A percentile compares a stretch with the other conserved stretches of the same genome.
Evolutionary conservation across 2,797 vertebrate genomes (phyloP).

Genomic region (Oreonectes daqikongensis): DNA sequence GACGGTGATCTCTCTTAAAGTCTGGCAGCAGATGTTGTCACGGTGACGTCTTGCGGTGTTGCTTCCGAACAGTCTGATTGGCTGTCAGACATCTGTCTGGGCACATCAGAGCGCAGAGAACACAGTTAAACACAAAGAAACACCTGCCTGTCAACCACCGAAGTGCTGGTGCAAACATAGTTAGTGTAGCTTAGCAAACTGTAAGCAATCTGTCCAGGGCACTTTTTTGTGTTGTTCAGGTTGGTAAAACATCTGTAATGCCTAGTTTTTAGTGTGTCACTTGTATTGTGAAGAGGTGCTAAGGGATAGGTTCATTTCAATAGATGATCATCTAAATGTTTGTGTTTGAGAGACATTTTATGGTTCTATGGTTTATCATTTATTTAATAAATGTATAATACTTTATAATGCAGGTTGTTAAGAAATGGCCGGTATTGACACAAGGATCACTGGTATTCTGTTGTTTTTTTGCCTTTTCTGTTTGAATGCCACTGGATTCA

Average conservation of each 20-base stretch:
- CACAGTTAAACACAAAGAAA: constrained; percentile 39
- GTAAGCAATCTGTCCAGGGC: neutral
- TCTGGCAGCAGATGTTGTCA: constrained; percentile 38
- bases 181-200: constrained; percentile 33
- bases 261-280: neutral
- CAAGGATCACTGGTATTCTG: neutral
- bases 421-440: neutral
- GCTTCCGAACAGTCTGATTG: constrained; percentile 34
- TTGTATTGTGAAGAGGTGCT: neutral
- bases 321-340: too few relatives aligned
- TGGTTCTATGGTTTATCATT: too few relatives aligned
- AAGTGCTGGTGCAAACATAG: constrained; percentile 32
- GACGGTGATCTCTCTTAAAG: neutral
- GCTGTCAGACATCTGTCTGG: constrained; percentile 54
- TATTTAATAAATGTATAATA: too few relatives aligned
- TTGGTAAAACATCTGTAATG: neutral
- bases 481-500: neutral
- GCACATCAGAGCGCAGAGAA: constrained; percentile 25
- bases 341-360: too few relatives aligned
- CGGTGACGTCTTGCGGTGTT: constrained; percentile 35
- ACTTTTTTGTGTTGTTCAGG: neutral
- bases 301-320: too few relatives aligned
- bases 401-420: neutral
- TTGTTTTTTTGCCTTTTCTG: neutral
- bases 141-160: constrained; percentile 51